A percentile compares a stretch with the other conserved stretches of the same genome.
These are phyloP conservation scores for Ginglymostoma cirratum DNA, from an alignment of 2,113 vertebrate genomes.

Conservation along the genomic window DNA sequence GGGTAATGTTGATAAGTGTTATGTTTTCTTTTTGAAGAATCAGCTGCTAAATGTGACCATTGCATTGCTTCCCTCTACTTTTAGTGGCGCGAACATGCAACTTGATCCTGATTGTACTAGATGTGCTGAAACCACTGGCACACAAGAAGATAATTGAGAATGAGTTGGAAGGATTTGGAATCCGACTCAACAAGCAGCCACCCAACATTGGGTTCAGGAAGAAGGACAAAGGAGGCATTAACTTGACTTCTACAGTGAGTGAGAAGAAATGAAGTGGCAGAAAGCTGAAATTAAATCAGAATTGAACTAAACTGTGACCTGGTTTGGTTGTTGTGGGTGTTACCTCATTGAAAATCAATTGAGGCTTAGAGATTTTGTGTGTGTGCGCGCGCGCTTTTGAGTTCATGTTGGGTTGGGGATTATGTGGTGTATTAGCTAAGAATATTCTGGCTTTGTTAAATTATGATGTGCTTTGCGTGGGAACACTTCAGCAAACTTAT, in stretches of 20 bases:
- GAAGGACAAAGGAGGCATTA: conserved; percentile 98
- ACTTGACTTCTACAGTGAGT: conserved; percentile 90
- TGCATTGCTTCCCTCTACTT: background rate
- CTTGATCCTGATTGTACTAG: conserved; percentile 91
- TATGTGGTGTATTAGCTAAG: background rate
- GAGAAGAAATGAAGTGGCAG: background rate
- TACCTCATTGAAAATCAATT: background rate
- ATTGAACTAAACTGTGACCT: background rate
- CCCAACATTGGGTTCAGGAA: conserved; percentile 97
- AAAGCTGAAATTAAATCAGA: background rate
- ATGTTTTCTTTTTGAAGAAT: background rate
- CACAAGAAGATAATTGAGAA: conserved; percentile 98
- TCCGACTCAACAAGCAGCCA: conserved; percentile 89
- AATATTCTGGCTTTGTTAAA: background rate
- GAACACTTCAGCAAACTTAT: background rate
- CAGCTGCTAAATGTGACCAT: background rate
- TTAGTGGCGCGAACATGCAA: conserved; percentile 96
- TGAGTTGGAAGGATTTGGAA: conserved; percentile 94
- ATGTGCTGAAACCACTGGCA: conserved; percentile 89
- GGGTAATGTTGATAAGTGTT: background rate
- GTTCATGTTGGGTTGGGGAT: background rate
- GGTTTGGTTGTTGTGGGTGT: background rate
- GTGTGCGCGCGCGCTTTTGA: background rate
- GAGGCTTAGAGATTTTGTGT: background rate
- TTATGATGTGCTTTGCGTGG: background rate